Conservation (phyloP, 1,140 invertebrate genomes). For the Radopholus similis region DNA sequence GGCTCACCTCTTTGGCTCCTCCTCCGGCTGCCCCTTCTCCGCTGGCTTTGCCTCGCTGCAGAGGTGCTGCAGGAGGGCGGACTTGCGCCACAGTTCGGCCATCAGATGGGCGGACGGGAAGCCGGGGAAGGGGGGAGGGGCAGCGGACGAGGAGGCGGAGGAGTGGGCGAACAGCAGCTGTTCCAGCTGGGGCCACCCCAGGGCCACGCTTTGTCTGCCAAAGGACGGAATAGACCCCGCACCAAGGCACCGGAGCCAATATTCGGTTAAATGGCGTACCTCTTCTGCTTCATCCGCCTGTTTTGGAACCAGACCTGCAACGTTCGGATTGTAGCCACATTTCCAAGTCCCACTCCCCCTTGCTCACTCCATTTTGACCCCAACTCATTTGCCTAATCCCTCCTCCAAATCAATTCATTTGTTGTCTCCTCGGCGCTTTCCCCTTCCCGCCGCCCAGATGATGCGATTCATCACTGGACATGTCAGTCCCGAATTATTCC, state of each 20-base stretch:
- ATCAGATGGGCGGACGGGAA: neutral
- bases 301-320: slow-evolving; percentile 41
- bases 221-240: neutral
- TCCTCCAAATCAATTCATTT: neutral
- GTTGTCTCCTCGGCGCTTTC: too few species aligned
- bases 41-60: too few species aligned
- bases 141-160: neutral
- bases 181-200: slow-evolving; percentile 41
- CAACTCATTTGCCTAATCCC: neutral
- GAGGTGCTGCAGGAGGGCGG: neutral
- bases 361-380: neutral
- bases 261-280: too few species aligned
- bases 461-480: too few species aligned
- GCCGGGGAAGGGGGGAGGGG: neutral
- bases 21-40: too few species aligned
- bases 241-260: neutral
- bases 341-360: neutral
- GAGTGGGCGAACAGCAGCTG: slow-evolving; percentile 24
- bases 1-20: too few species aligned
- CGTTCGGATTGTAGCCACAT: too few species aligned
- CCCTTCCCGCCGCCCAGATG: too few species aligned
- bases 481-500: too few species aligned
- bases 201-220: slow-evolving; percentile 16
- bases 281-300: slow-evolving; percentile 24
- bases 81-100: slow-evolving; percentile 2